Evolutionary conservation across 2,113 vertebrate genomes (phyloP).

Genomic region (Puntigrus tetrazona): DNA sequence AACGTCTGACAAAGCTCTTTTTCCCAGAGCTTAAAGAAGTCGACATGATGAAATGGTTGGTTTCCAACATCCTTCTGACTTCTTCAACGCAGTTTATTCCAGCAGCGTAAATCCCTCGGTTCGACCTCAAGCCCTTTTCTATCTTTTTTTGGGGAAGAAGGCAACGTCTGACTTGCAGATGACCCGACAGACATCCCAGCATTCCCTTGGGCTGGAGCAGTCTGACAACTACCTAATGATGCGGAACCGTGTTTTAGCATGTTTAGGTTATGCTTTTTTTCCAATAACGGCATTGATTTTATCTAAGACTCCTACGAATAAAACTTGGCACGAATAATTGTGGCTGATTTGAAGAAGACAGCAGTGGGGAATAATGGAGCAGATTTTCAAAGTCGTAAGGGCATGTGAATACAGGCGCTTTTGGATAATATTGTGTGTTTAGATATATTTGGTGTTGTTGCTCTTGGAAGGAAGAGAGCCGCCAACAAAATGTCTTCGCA

Average conservation of each 20-base stretch:
- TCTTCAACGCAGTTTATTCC: slow-evolving; percentile 66
- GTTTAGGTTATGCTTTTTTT: background rate
- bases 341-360: background rate
- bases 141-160: slow-evolving; percentile 23
- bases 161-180: background rate
- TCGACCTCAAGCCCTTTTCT: slow-evolving; percentile 71
- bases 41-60: slow-evolving; percentile 78
- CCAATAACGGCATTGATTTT: background rate
- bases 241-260: background rate
- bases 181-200: slow-evolving; percentile 17
- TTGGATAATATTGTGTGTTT: slow-evolving; percentile 11
- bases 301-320: background rate
- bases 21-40: slow-evolving; percentile 76
- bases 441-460: slow-evolving; percentile 32
- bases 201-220: background rate
- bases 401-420: background rate
- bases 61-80: slow-evolving; percentile 70
- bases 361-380: slow-evolving; percentile 4
- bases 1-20: slow-evolving; percentile 73
- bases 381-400: slow-evolving; percentile 19
- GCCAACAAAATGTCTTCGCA: slow-evolving; percentile 28
- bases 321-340: background rate
- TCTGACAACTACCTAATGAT: slow-evolving; percentile 11
- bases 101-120: slow-evolving; percentile 70
- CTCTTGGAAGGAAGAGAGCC: background rate